phyloP scores from a whole-genome alignment of 2,113 vertebrate species.

The Ginglymostoma cirratum region DNA sequence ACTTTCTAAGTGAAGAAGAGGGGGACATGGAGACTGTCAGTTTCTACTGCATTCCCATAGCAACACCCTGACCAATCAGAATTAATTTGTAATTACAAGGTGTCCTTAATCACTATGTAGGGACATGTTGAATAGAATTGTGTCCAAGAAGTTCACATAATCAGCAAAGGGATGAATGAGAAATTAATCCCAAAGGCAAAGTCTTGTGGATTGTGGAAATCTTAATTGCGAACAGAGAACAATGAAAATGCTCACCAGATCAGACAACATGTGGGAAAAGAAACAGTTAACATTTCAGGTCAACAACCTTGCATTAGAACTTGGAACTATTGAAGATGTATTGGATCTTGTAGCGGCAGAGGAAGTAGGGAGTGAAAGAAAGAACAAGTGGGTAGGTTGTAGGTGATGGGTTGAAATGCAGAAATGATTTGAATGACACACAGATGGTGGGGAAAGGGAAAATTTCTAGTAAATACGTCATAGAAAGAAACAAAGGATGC shows the following conservation, averaged over 20 bases:
- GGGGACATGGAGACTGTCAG: too few species aligned
- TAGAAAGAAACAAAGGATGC: background rate
- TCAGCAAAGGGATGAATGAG: background rate
- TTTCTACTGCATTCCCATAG: too few species aligned
- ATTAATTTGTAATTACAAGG: background rate
- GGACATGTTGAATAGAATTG: background rate
- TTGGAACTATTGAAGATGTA: too few species aligned
- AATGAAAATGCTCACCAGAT: too few species aligned
- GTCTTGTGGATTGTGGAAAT: too few species aligned
- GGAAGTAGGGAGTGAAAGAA: background rate
- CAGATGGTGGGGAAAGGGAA: background rate
- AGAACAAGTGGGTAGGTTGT: background rate
- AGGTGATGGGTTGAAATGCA: background rate
- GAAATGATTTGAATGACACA: background rate
- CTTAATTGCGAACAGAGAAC: too few species aligned
- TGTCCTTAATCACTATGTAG: background rate
- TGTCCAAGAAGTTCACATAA: background rate
- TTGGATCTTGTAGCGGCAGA: background rate
- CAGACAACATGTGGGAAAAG: too few species aligned
- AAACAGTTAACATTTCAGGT: too few species aligned
- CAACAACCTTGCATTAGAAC: too few species aligned
- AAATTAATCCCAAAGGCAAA: background rate
- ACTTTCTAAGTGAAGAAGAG: too few species aligned
- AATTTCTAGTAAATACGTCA: background rate
- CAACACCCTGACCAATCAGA: too few species aligned